A percentile compares a stretch with the other conserved stretches of the same genome.
Evolutionary conservation across 2,888 invertebrate genomes (phyloP).

Genomic region (Drosophila atripex): DNA sequence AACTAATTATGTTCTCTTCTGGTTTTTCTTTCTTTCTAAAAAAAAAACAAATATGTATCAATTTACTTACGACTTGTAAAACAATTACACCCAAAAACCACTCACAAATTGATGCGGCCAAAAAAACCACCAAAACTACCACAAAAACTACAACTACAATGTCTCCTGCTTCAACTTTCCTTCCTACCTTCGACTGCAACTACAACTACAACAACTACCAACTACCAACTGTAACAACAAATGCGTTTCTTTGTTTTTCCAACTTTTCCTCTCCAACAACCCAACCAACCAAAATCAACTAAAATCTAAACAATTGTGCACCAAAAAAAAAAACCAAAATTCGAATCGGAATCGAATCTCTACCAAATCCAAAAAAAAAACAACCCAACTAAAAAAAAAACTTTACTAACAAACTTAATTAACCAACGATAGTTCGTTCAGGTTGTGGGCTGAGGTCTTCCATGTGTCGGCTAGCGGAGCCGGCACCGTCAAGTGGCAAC

Average conservation of each 20-base stretch:
- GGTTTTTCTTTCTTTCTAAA: slow-evolving; percentile 65
- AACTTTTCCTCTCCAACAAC: slow-evolving; percentile 27
- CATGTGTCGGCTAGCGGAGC: slow-evolving; percentile 97
- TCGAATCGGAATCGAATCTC: slow-evolving; percentile 24
- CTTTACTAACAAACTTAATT: slow-evolving; percentile 46
- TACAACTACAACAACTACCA: slow-evolving; percentile 43
- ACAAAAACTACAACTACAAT: slow-evolving; percentile 49
- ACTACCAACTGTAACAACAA: slow-evolving; percentile 42
- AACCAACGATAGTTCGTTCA: slow-evolving; percentile 85
- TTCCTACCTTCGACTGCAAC: slow-evolving; percentile 51
- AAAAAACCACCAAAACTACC: slow-evolving; percentile 28
- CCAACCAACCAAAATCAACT: slow-evolving; percentile 20
- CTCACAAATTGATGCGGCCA: slow-evolving; percentile 47
- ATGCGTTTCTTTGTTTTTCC: slow-evolving; percentile 41
- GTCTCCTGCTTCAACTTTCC: slow-evolving; percentile 58
- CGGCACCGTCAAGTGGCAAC: slow-evolving; percentile 98
- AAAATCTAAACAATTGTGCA: slow-evolving; percentile 34
- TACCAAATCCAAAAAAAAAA: slow-evolving; percentile 22
- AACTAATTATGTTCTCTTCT: slow-evolving; percentile 72
- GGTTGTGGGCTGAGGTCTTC: slow-evolving; percentile 99
- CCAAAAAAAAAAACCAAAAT: slow-evolving; percentile 11
- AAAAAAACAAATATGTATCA: slow-evolving; percentile 32
- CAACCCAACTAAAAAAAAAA: slow-evolving; percentile 15
- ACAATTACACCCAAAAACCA: slow-evolving; percentile 35
- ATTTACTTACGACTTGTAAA: slow-evolving; percentile 24